Base-by-base conservation (phyloP, 2,888 invertebrate species). In the Pristionchus fissidentatus region DNA sequence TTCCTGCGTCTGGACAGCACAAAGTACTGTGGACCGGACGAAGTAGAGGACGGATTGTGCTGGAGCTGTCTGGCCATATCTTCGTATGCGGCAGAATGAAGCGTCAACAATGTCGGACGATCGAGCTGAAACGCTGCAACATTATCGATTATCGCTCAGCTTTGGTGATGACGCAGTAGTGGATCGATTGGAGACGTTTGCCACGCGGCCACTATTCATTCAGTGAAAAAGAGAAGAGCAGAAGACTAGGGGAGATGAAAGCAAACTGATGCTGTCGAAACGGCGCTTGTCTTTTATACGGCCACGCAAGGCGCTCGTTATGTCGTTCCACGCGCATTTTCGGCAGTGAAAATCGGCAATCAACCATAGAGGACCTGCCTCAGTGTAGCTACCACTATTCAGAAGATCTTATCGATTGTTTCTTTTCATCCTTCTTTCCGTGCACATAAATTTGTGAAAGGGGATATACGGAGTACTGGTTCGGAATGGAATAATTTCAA, bases 1-100 rank as follows among this genome's bases (percentile, higher is more conserved):
- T 66, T 66, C 22, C 66, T 66, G 66, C 38, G 66, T 22, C 66
- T 66, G 66, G 38, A 66, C 66, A n/a, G n/a, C n/a, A n/a, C n/a
- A n/a, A n/a, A n/a, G n/a, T n/a, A n/a, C n/a, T n/a, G n/a, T n/a
- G n/a, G n/a, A n/a, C n/a, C 0, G 19, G 22, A 66, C 66, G 22
- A 38, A 15, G 22, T 35, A 66, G 19, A 5, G 0, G 19, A 8
- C 10, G 66, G 66, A 66, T 38, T 19, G 38, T 19, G 35, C 19
- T 5, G 5, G 35, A 66, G 38, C 66, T 66, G 2, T 38, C 19
- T 15, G 35, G 66, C 66, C 3, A 66, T 35, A 1, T 29, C 22
- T n/a, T n/a, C n/a, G n/a, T n/a, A n/a, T n/a, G n/a, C n/a, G n/a
- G n/a, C n/a, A n/a, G n/a, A n/a, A n/a, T n/a, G n/a, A n/a, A n/a